Evolutionary conservation across 2,113 vertebrate genomes (phyloP), one percentile per base, ranked within the genome.

Genomic region (Hyaena hyaena): DNA sequence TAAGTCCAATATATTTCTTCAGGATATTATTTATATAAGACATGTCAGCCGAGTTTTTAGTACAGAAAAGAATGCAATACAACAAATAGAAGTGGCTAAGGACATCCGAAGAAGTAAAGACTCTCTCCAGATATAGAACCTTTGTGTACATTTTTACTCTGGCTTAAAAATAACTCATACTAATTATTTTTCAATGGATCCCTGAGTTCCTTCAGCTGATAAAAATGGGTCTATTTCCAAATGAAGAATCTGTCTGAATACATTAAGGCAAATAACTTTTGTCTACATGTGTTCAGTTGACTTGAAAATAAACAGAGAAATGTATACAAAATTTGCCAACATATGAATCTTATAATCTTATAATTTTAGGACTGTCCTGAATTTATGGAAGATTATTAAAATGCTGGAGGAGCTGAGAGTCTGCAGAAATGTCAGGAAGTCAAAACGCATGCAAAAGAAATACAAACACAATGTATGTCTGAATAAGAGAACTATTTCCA

Each of bases 101-200:
- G 61, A 68, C 76, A 65, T 31, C 76, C 15, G 71, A 50, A 93
- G 50, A 92, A 50, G n/a, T 26, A 80, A 39, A 73, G 74, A 87
- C 12, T 76, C 15, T 77, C 69, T 26, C 12, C 45, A 83, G 35
- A 73, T 65, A 76, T 3, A 53, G 19, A 96, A 68, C 4, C 35
- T 48, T 17, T 65, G 8, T 79, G 68, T 90, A 50, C 7, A 45
- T 65, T 77, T 94, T 94, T 68, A 76, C 10, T 93, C 2, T 65
- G 4, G 0, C 35, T 95, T 88, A 69, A 96, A 71, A 96, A 88
- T 16, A 50, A 68, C 50, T 87, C n/a, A 35, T 53, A 53, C 23
- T 65, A 33, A 90, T 79, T 82, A 73, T 93, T 95, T 96, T 84
- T 10, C 91, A 95, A 82, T 66, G 63, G 26, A 28, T 95, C 71